phyloP scores from a whole-genome alignment of 2,113 vertebrate genomes.

The Sciurus niger region DNA sequence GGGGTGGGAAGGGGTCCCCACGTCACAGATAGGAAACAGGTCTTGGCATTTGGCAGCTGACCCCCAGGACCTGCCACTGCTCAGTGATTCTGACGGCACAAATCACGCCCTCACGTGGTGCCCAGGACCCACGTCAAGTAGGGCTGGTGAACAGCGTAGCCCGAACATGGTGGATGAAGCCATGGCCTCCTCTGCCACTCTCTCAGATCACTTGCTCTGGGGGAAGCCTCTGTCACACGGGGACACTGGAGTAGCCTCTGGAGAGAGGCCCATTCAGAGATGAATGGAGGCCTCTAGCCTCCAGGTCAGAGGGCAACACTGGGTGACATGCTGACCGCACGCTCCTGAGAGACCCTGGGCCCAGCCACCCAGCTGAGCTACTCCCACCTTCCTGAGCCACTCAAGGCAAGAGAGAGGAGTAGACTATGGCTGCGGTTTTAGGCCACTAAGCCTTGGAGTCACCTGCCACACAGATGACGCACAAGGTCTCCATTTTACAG shows the following conservation, averaged over 20 bases:
- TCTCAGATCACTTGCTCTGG: background rate
- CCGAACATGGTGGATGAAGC: no score
- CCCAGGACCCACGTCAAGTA: background rate
- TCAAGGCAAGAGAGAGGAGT: accelerated
- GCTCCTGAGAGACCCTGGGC: background rate
- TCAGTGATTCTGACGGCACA: background rate
- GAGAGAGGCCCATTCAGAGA: background rate
- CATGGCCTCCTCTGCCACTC: background rate
- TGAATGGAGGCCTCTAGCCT: background rate
- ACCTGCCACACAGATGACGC: background rate
- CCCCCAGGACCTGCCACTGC: background rate
- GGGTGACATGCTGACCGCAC: accelerated
- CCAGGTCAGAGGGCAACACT: no score
- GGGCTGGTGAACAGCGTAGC: background rate
- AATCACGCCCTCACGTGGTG: accelerated
- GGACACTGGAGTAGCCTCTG: accelerated
- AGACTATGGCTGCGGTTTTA: accelerated
- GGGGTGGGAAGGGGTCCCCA: background rate
- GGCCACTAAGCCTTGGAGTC: background rate
- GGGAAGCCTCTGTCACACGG: accelerated
- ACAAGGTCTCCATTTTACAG: background rate
- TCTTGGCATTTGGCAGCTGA: background rate
- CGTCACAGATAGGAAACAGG: background rate
- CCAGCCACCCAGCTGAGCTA: background rate
- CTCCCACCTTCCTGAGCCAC: background rate